phyloP scores from a whole-genome alignment of 1,140 invertebrate species.

The Varroa destructor region DNA sequence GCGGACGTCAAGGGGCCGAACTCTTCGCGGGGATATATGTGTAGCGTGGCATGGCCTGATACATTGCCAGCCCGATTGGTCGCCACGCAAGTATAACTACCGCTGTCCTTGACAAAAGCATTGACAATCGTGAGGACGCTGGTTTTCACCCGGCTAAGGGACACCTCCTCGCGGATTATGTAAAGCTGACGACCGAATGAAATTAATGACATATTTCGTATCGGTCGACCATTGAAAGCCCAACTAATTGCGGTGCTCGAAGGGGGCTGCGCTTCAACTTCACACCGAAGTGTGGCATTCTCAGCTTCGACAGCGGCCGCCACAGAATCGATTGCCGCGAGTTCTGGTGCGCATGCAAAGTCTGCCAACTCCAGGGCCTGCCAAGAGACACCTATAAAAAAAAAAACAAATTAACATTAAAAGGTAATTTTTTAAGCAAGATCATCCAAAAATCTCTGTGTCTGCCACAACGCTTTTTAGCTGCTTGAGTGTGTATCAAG shows the following conservation, averaged over 20 bases:
- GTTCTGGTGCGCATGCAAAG: slow-evolving; percentile 63
- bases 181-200: slow-evolving; percentile 53
- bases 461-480: too few relatives aligned
- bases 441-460: too few relatives aligned
- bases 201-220: slow-evolving; percentile 54
- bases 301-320: slow-evolving; percentile 33
- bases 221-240: slow-evolving; percentile 67
- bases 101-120: slow-evolving; percentile 69
- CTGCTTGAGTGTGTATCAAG: too few relatives aligned
- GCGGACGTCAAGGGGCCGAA: slow-evolving; percentile 47
- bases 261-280: slow-evolving; percentile 36
- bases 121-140: slow-evolving; percentile 69
- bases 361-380: slow-evolving; percentile 55
- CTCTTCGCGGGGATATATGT: slow-evolving; percentile 51
- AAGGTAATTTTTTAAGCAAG: too few relatives aligned
- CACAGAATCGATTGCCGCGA: slow-evolving; percentile 50
- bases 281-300: slow-evolving; percentile 54
- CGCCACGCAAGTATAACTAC: slow-evolving; percentile 54
- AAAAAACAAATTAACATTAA: background rate
- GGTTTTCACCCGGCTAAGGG: slow-evolving; percentile 53
- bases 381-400: slow-evolving; percentile 48
- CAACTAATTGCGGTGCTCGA: slow-evolving; percentile 54
- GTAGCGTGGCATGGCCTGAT: slow-evolving; percentile 76
- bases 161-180: slow-evolving; percentile 55
- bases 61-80: slow-evolving; percentile 78